phyloP scores from a whole-genome alignment of 2,113 vertebrate genomes.

The Gadus chalcogrammus region DNA sequence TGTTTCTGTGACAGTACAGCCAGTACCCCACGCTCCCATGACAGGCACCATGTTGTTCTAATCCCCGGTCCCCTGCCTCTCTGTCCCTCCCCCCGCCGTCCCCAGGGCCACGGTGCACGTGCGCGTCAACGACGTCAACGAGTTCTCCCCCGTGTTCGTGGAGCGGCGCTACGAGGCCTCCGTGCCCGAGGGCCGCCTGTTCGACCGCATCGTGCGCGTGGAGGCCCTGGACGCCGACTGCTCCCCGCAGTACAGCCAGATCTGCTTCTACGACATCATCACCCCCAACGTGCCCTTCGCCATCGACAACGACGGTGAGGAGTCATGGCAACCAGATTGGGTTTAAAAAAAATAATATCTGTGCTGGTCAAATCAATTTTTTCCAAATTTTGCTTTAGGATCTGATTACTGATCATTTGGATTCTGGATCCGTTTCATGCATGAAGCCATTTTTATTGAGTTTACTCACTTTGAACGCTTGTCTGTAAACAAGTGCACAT shows the following conservation, averaged over 20 bases:
- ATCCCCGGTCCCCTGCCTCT: conserved; percentile 8
- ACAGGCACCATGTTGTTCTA: too few species aligned
- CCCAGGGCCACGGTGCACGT: conserved; percentile 93
- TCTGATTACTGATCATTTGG: too few species aligned
- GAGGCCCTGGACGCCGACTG: conserved; percentile 96
- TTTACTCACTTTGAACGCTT: not conserved
- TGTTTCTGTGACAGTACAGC: too few species aligned
- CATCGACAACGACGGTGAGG: conserved; percentile 96
- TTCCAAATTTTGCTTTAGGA: too few species aligned
- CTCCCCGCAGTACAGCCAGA: conserved; percentile 97
- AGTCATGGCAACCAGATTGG: not conserved
- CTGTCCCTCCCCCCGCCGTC: not conserved
- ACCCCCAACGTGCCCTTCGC: conserved; percentile 95
- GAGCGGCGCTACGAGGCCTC: conserved; percentile 89
- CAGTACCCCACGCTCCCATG: too few species aligned
- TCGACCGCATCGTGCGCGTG: conserved; percentile 89
- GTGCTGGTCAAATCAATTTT: too few species aligned
- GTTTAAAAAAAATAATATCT: too few species aligned
- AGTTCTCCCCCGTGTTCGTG: conserved; percentile 95
- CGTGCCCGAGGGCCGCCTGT: conserved; percentile 90
- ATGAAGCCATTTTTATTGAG: not conserved
- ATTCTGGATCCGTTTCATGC: too few species aligned
- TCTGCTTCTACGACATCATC: conserved; percentile 98
- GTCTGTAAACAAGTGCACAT: not conserved
- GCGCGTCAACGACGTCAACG: conserved; percentile 94